Base-by-base conservation (phyloP, 1,140 invertebrate genomes). In the Hermetia illucens region DNA sequence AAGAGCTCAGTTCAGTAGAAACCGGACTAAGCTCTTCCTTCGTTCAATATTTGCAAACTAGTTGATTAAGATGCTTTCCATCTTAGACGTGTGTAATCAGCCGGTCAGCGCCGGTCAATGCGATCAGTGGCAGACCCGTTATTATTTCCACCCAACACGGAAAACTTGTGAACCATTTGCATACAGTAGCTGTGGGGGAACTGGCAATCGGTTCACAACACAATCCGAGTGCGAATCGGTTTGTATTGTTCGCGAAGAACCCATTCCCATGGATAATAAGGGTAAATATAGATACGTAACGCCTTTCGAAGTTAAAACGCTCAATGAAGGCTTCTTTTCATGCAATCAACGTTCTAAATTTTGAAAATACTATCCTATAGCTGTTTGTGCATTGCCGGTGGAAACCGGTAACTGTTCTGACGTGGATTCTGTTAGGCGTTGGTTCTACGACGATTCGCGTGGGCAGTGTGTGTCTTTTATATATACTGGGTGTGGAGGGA, bases 131-230 rank as follows among this genome's bases (percentile, higher is more conserved):
- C 71, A 76, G 49, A 53, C 58, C 3, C 77, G 75, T 51, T 85
- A 70, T 60, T 82, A 69, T 55, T 88, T 74, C 49, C 72, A 86
- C 47, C 43, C 48, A 31, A 42, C 34, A 33, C 57, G 27, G 12
- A 64, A 63, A 44, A 60, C 45, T 44, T 88, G 78, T 57, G 68
- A 66, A 29, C 61, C 71, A 46, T 94, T 94, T 61, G 64, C 63
- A 9, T 95, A 85, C 52, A 75, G 78, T 32, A 90, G 91, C 41
- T 92, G 87, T 58, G 74, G 74, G 25, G 90, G 89, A 33, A 91
- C 84, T 47, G 76, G 71, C 17, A 93, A 93, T 58, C 75, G 82
- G 48, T 92, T 91, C 62, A 69, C 64, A 37, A 71, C 74, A 15
- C 58, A 68, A 34, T 58, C 70, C 29, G 78, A 86, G 44, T 90